Percentiles rank a stretch among this genome's conserved stretches.
phyloP scores from a whole-genome alignment of 1,140 invertebrate genomes.

The Amphibalanus amphitrite region DNA sequence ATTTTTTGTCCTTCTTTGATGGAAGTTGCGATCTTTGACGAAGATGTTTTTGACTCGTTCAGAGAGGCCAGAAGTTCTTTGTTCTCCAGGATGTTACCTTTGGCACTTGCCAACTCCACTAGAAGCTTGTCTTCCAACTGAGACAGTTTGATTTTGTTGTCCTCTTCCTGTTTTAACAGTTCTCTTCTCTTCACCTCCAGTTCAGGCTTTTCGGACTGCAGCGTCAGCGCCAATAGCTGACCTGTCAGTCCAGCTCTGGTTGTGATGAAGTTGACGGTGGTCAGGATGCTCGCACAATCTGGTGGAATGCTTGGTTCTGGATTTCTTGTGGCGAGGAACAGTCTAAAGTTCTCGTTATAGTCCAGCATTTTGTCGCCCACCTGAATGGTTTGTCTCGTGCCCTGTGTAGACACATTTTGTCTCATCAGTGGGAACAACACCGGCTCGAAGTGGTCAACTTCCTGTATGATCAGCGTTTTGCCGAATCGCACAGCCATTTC shows the following conservation, averaged over 20 bases:
- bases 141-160: slow-evolving; percentile 54
- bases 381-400: slow-evolving; percentile 39
- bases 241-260: slow-evolving; percentile 56
- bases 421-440: slow-evolving; percentile 47
- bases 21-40: slow-evolving; percentile 59
- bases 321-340: slow-evolving; percentile 61
- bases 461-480: slow-evolving; percentile 74
- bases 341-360: slow-evolving; percentile 56
- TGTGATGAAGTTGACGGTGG: slow-evolving; percentile 63
- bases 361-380: slow-evolving; percentile 65
- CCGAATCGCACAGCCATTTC: slow-evolving; percentile 85
- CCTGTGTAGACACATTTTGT: slow-evolving; percentile 45
- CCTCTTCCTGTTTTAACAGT: slow-evolving; percentile 51
- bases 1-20: slow-evolving; percentile 53
- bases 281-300: slow-evolving; percentile 41
- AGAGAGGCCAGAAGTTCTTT: slow-evolving; percentile 69
- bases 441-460: slow-evolving; percentile 46
- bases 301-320: slow-evolving; percentile 39
- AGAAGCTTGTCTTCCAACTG: slow-evolving; percentile 64
- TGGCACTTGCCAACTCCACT: slow-evolving; percentile 55
- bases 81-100: slow-evolving; percentile 79
- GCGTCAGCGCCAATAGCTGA: slow-evolving; percentile 37
- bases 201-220: slow-evolving; percentile 67
- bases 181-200: slow-evolving; percentile 50
- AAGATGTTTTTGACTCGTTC: slow-evolving; percentile 77